Conservation (phyloP, 2,888 invertebrate genomes). For the Lamellibrachia satsuma region DNA sequence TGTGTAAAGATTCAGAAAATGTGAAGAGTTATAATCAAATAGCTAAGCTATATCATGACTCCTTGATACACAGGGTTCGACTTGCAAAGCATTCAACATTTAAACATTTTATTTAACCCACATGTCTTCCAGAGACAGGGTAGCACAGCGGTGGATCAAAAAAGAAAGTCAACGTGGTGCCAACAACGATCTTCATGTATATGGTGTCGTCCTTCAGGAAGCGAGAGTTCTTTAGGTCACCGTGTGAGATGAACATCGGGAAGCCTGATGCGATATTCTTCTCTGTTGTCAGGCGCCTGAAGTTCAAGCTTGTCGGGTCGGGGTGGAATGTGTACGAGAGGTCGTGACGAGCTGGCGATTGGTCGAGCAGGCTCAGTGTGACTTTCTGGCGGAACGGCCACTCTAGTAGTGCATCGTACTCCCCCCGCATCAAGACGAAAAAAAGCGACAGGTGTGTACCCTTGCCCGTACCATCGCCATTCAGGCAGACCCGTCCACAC, state of each 20-base stretch:
- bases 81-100: no score
- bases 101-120: no score
- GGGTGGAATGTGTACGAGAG: slow-evolving; percentile 63
- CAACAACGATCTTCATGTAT: slow-evolving; percentile 56
- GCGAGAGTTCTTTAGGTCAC: slow-evolving; percentile 32
- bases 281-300: slow-evolving; percentile 59
- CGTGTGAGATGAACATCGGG: slow-evolving; percentile 57
- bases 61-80: no score
- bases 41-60: no score
- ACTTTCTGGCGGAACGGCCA: slow-evolving; percentile 58
- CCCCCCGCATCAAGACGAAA: slow-evolving; percentile 57
- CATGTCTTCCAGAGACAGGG: no score
- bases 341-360: slow-evolving; percentile 50
- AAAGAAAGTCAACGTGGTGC: slow-evolving; percentile 18
- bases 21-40: no score
- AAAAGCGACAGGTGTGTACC: slow-evolving; percentile 60
- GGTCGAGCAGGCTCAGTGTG: slow-evolving; percentile 61
- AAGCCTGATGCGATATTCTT: slow-evolving; percentile 65
- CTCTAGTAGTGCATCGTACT: slow-evolving; percentile 56
- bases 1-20: no score
- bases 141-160: no score
- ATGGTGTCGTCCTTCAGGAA: slow-evolving; percentile 57
- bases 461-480: slow-evolving; percentile 63
- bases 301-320: slow-evolving; percentile 60
- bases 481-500: slow-evolving; percentile 58